Conservation (phyloP, 1,140 invertebrate genomes). For the Nephila pilipes region DNA sequence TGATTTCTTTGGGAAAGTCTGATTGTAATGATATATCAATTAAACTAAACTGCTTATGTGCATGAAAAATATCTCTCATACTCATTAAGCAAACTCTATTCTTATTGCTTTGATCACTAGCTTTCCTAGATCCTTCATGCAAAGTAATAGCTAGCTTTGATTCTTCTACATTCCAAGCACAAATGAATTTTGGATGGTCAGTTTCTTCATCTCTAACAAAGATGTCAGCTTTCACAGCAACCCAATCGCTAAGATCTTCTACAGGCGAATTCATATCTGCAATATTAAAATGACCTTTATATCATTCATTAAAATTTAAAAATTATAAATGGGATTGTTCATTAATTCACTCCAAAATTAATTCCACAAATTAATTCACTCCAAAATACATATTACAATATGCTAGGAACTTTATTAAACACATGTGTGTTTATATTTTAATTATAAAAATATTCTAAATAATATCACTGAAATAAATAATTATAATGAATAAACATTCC, state of each 20-base stretch:
- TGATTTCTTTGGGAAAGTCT: slow-evolving; percentile 60
- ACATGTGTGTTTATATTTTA: too few relatives aligned
- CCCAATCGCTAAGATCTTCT: slow-evolving; percentile 74
- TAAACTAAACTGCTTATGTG: slow-evolving; percentile 75
- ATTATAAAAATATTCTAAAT: too few relatives aligned
- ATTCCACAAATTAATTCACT: too few relatives aligned
- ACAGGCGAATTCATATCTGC: slow-evolving; percentile 39
- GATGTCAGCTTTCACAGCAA: slow-evolving; percentile 74
- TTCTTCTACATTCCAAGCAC: slow-evolving; percentile 71
- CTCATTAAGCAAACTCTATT: slow-evolving; percentile 72
- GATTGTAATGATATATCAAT: slow-evolving; percentile 42
- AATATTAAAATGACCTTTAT: neutral
- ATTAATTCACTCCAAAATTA: too few relatives aligned
- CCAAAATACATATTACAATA: too few relatives aligned
- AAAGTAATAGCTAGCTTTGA: slow-evolving; percentile 74
- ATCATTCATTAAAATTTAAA: neutral
- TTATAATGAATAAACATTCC: too few relatives aligned
- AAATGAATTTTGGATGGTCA: slow-evolving; percentile 57
- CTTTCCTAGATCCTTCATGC: slow-evolving; percentile 71
- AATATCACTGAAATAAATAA: too few relatives aligned
- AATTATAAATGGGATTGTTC: too few relatives aligned
- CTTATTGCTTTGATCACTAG: slow-evolving; percentile 72
- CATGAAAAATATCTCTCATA: slow-evolving; percentile 59
- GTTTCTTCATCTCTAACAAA: slow-evolving; percentile 29
- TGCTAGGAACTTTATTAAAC: too few relatives aligned